phyloP scores from a whole-genome alignment of 2,113 vertebrate genomes.

The Tetrax tetrax region DNA sequence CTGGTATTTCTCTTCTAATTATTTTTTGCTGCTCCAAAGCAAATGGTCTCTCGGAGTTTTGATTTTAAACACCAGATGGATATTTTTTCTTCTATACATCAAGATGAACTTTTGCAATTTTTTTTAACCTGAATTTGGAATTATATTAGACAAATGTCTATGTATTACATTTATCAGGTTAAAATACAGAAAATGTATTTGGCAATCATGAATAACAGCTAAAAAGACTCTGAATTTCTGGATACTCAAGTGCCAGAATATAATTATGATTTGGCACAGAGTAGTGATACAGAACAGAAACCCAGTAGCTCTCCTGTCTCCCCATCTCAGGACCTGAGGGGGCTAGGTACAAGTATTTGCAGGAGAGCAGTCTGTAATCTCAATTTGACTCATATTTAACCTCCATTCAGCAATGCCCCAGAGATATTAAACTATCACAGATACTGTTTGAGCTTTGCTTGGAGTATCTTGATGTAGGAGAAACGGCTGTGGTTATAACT shows the following conservation, averaged over 20 bases:
- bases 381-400: background rate
- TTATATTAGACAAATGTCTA: background rate
- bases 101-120: background rate
- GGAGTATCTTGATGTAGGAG: rapidly evolving
- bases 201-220: background rate
- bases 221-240: background rate
- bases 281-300: background rate
- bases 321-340: background rate
- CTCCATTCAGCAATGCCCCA: background rate
- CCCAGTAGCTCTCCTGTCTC: background rate
- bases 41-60: constrained; percentile 25
- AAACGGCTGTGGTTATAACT: background rate
- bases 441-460: background rate
- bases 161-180: background rate
- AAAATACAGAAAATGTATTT: background rate
- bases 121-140: background rate
- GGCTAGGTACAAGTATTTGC: background rate
- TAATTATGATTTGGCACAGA: background rate
- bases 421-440: background rate
- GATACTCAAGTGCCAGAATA: background rate
- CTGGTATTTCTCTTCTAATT: background rate
- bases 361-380: background rate
- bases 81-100: background rate
- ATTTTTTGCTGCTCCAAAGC: constrained; percentile 15
- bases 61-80: constrained; percentile 16